A percentile compares a stretch with the other conserved stretches of the same genome.
phyloP scores from a whole-genome alignment of 1,140 invertebrate genomes.

The Babylonia areolata region DNA sequence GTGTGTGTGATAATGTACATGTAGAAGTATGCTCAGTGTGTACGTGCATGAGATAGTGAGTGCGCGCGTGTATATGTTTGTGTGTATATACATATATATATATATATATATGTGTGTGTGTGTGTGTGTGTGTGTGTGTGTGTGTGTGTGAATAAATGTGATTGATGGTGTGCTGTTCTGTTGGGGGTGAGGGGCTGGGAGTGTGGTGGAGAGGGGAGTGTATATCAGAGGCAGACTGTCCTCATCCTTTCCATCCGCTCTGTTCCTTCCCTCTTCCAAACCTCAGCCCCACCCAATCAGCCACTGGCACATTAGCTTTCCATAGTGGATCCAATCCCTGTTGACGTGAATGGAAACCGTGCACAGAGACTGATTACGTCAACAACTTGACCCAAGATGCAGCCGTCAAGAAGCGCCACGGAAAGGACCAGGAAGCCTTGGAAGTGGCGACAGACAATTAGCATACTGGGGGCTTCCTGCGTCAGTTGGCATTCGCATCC shows the following conservation, averaged over 20 bases:
- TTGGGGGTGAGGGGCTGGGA: too few relatives aligned
- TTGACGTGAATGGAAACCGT: not conserved
- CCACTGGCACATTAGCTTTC: not conserved
- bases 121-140: too few relatives aligned
- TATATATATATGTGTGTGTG: too few relatives aligned
- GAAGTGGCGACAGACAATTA: not conserved
- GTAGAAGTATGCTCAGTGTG: too few relatives aligned
- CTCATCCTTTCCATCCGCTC: not conserved
- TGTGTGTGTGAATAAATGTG: too few relatives aligned
- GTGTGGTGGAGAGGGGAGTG: too few relatives aligned
- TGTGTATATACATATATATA: too few relatives aligned
- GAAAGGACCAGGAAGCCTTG: not conserved
- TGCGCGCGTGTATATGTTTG: too few relatives aligned
- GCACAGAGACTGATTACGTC: conserved; percentile 7
- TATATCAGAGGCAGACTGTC: not conserved
- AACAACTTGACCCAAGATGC: not conserved
- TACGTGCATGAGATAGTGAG: too few relatives aligned
- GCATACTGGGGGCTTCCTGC: not conserved
- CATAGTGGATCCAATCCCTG: not conserved
- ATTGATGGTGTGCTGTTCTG: too few relatives aligned
- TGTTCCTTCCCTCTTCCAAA: not conserved
- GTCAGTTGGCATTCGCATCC: not conserved
- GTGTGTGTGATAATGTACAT: too few relatives aligned
- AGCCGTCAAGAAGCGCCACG: not conserved
- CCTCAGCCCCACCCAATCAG: not conserved